Percentiles rank a stretch among this genome's conserved stretches.
phyloP scores from a whole-genome alignment of 2,797 vertebrate species.

The Kryptolebias ocellatus region DNA sequence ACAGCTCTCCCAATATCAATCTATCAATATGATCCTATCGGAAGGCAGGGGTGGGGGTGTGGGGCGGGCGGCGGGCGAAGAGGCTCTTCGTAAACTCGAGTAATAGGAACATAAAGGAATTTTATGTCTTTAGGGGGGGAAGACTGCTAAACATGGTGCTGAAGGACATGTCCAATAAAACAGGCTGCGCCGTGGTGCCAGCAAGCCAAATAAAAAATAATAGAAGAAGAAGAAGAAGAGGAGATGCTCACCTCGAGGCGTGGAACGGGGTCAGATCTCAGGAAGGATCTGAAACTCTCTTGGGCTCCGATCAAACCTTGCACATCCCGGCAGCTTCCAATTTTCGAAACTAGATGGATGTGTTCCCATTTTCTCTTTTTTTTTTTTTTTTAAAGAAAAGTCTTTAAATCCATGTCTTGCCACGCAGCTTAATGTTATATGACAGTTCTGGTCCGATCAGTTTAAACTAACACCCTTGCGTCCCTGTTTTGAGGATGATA shows the following conservation, averaged over 20 bases:
- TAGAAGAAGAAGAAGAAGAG: constrained; percentile 59
- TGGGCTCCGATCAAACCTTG: constrained; percentile 27
- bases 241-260: constrained; percentile 31
- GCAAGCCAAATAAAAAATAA: constrained; percentile 74
- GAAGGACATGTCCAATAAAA: constrained; percentile 80
- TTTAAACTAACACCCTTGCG: constrained; percentile 22
- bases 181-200: constrained; percentile 66
- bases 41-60: constrained; percentile 25
- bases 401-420: constrained; percentile 13
- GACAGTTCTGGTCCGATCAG: constrained; percentile 12
- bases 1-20: constrained; percentile 83
- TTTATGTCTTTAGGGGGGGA: constrained; percentile 80
- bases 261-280: constrained; percentile 43
- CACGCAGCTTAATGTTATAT: constrained; percentile 17
- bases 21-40: constrained; percentile 85
- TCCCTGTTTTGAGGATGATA: constrained; percentile 14
- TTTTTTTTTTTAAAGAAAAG: constrained; percentile 8
- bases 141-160: constrained; percentile 75
- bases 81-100: constrained; percentile 77
- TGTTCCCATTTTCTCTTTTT: neutral
- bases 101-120: constrained; percentile 82
- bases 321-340: constrained; percentile 15
- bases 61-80: constrained; percentile 36
- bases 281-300: constrained; percentile 17
- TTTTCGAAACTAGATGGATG: neutral